These are phyloP conservation scores for Megalops cyprinoides DNA, from an alignment of 2,797 vertebrate genomes.

Conservation along the genomic window DNA sequence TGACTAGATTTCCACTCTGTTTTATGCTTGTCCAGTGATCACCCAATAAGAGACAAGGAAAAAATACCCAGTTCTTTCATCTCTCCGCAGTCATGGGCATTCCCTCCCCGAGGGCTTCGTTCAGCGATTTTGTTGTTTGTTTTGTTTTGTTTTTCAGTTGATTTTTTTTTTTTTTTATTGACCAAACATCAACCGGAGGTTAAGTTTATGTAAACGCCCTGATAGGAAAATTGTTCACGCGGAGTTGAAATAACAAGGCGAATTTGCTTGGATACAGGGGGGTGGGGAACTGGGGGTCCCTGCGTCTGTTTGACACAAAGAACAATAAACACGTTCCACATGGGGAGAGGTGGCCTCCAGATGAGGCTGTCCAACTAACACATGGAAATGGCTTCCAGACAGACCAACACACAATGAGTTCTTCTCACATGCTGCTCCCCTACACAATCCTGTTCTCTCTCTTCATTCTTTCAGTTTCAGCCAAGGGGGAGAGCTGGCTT, in stretches of 20 bases:
- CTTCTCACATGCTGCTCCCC: constrained; percentile 40
- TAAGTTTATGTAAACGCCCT: constrained; percentile 59
- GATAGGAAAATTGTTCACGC: constrained; percentile 60
- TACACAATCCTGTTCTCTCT: neutral
- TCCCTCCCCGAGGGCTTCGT: constrained; percentile 25
- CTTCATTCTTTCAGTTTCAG: neutral
- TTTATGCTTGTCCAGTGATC: neutral
- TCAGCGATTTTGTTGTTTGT: constrained; percentile 27
- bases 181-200: constrained; percentile 50
- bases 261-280: constrained; percentile 39
- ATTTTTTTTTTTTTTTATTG: constrained; percentile 18
- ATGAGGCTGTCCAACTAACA: constrained; percentile 40
- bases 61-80: constrained; percentile 35
- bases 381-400: constrained; percentile 63
- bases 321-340: constrained; percentile 65
- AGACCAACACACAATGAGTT: constrained; percentile 51
- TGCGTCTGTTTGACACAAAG: constrained; percentile 61
- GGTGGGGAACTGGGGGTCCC: constrained; percentile 35
- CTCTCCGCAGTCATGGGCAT: neutral
- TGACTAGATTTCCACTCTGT: neutral
- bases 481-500: neutral
- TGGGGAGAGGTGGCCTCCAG: constrained; percentile 54
- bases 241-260: constrained; percentile 59
- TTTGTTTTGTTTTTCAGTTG: constrained; percentile 38
- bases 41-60: neutral